Base-by-base conservation (phyloP, 2,888 invertebrate species). In the Caenorhabditis angaria region DNA sequence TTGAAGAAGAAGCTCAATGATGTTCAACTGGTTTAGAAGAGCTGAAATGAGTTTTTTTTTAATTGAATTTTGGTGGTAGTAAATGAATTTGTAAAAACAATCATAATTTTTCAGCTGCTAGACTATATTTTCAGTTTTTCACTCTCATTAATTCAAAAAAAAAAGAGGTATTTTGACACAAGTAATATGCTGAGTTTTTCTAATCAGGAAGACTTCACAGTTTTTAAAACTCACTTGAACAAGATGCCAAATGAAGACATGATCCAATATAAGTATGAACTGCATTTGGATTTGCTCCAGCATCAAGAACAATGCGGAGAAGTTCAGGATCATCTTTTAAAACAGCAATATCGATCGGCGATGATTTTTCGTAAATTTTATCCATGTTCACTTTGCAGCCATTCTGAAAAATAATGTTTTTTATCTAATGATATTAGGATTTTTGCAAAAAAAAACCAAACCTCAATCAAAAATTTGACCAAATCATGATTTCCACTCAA, bases 281-380 rank as follows among this genome's bases (percentile, higher is more conserved):
- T 53, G 88, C 88, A 82, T 90, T 88, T 69, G 89, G 88, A 68
- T 89, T 87, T 18, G 90, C 90, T 6, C 89, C 89, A 56, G 87
- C 85, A 35, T 89, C 88, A 57, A 91, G 82, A 27, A 90, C 72
- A 47, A 88, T 78, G 66, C 77, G 75, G 18, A 82, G 50, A 35
- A 86, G 71, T 4, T 73, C 65, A 2, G 78, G 76, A 55, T 88
- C 85, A 70, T 88, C 89, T 56, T 84, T 86, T 24, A 94, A 88
- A 61, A 95, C 93, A 0, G 94, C 93, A 76, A 94, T 90, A 88
- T 95, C 94, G 53, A 95, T 89, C 0, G 94, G 93, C 61, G 93
- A 92, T 0, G 93, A 93, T 85, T 92, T 92, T 79, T 91, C 90
- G 83, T 91, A 91, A 29, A 91, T 90, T 24, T 69, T 69, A 28